Base-by-base conservation (phyloP, 1,140 invertebrate genomes). In the Cotesia glomerata region DNA sequence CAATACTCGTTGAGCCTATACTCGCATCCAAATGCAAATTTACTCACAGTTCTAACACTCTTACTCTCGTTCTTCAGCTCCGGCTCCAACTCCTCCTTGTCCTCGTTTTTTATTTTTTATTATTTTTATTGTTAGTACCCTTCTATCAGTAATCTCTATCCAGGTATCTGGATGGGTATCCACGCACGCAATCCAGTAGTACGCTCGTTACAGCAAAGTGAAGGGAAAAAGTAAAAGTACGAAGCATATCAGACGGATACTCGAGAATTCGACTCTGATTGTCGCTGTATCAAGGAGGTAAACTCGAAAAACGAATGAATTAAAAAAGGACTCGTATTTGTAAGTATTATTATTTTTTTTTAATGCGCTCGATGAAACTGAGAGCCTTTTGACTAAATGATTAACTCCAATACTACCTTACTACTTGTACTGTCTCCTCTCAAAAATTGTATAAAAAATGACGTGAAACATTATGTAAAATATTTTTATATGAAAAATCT, bases 21-120 rank as follows among this genome's bases (percentile, higher is more conserved):
- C 70, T 75, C 69, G 64, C 71, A 75, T 75, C 71, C 74, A 71
- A 71, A 75, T 75, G 74, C 74, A 75, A 75, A 75, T 75, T 71
- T 73, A 75, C 74, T 73, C 7, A 45, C 39, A 45, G 39, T 63
- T 58, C 16, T 63, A 70, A 56, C 11, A 34, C 51, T 14, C 59
- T 49, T 16, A 59, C 56, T 39, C 26, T 61, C 45, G 26, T 45
- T 49, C 59, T 45, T 26, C 26, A 26, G 13, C 34, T 35, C 26
- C 5, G 2, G 13, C 54, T 58, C 54, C 9, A 9, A 9, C 49
- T 9, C 49, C 8, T n/a, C n/a, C n/a, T 51, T n/a, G 8, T n/a
- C 49, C 8, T 51, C 4, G n/a, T 51, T 51, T n/a, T 56, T 56
- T 56, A 13, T 13, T 56, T 56, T 16, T 56, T 56, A 16, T 56